These are phyloP conservation scores for Antechinus stuartii DNA, from an alignment of 2,113 vertebrate genomes.

Conservation along the genomic window DNA sequence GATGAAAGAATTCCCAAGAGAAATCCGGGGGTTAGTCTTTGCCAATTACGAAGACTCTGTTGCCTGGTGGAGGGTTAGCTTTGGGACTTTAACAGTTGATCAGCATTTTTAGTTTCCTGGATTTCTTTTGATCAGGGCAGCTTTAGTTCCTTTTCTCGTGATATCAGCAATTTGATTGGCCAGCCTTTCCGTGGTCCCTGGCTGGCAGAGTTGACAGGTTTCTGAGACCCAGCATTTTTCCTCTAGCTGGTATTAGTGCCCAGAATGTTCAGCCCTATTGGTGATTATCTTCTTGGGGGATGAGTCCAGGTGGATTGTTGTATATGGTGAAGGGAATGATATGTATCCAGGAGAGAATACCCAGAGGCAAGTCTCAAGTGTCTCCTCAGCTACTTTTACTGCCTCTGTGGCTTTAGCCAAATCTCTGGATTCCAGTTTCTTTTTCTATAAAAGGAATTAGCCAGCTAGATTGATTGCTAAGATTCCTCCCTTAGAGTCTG, in stretches of 20 bases:
- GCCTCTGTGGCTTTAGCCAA: not conserved
- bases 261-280: fast-evolving
- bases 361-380: not conserved
- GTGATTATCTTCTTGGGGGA: not conserved
- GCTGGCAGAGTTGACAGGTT: constrained; percentile 5
- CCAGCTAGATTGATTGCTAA: not conserved
- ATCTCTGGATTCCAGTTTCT: not conserved
- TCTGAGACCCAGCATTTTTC: not conserved
- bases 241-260: not conserved
- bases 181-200: not conserved
- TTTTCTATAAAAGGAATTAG: not conserved
- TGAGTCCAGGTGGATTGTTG: not conserved
- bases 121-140: not conserved
- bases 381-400: not conserved
- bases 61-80: not conserved
- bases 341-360: fast-evolving
- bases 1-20: not conserved
- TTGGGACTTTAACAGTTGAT: not conserved
- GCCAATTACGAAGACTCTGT: not conserved
- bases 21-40: not conserved
- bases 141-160: not conserved
- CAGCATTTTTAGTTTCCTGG: not conserved
- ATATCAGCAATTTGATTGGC: not conserved
- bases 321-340: not conserved
- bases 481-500: not conserved